Base-by-base conservation (phyloP, 2,888 invertebrate species). In the Tridacna crocea region DNA sequence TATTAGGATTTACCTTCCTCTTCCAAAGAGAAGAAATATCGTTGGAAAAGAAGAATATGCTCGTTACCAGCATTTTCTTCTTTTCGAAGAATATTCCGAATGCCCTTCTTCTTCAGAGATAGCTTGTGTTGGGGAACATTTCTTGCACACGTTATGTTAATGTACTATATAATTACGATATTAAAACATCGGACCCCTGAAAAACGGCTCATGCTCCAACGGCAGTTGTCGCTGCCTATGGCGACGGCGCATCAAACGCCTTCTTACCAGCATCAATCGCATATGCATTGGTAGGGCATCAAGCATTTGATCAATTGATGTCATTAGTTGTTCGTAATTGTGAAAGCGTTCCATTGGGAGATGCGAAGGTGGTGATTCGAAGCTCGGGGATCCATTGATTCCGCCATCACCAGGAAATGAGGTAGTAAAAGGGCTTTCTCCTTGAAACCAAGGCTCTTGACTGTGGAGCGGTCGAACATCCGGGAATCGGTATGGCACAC, bases 221-320 rank as follows among this genome's bases (percentile, higher is more conserved):
- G 27, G 63, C 11, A 63, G 11, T 26, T 63, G 24, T 27, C 26
- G 24, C 27, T 12, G 24, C 46, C 68, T 68, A 8, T 47, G 6
- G n/a, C 68, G 68, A 10, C 68, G 15, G 24, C 68, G 68, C 68
- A 68, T 68, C 12, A 36, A n/a, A 19, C 63, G 63, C 15, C 63
- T 63, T 24, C 63, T 26, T 15, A 63, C 27, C 47, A 68, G 46
- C 46, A 46, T 68, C n/a, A 36, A 15, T 68, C 68, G 0, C 36
- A 68, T 27, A n/a, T 46, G 46, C 11, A 27, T 24, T n/a, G 68
- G 68, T 46, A 68, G 17, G 6, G 46, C 17, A 22, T 68, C 68
- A 0, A 68, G 47, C 68, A 68, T 68, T 10, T n/a, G 27, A 22
- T 68, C 68, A 11, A 68, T 47, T 11, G 15, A 15, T 0, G 27